Evolutionary conservation across 2,113 vertebrate species (phyloP).

Genomic region (Atlantisia rogersi): DNA sequence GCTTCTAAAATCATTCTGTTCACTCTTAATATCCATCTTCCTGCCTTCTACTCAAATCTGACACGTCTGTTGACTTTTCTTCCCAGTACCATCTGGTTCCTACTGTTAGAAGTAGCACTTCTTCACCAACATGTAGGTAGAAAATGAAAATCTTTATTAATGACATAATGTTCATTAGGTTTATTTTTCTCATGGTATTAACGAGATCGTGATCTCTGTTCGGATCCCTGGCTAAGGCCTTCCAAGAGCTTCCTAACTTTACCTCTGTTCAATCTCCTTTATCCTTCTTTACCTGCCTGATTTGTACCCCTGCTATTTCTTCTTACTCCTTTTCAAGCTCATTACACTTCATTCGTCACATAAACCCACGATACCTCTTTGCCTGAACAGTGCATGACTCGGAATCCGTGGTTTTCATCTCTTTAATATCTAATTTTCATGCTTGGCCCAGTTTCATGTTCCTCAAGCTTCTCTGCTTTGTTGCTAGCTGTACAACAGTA

Average conservation of each 20-base stretch:
- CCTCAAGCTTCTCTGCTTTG: not conserved
- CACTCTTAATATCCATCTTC: not conserved
- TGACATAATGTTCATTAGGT: not conserved
- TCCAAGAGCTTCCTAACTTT: not conserved
- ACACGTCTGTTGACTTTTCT: not conserved
- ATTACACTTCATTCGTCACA: not conserved
- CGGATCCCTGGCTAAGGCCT: not conserved
- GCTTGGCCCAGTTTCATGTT: not conserved
- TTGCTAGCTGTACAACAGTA: not conserved
- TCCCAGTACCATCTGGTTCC: not conserved
- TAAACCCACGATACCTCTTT: not conserved
- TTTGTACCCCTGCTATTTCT: not conserved
- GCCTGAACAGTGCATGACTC: not conserved
- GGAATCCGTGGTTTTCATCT: not conserved
- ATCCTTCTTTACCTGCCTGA: not conserved
- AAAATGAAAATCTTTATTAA: not conserved
- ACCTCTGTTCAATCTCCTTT: not conserved
- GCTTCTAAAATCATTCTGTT: not conserved
- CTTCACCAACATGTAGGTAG: not conserved
- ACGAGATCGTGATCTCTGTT: not conserved
- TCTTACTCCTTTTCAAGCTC: not conserved
- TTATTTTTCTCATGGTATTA: not conserved
- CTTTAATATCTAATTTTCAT: not conserved
- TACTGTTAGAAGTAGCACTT: not conserved
- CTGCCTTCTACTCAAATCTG: not conserved